These are phyloP conservation scores for Dicranocentrus wangi DNA, from an alignment of 2,888 invertebrate species.

Conservation along the genomic window DNA sequence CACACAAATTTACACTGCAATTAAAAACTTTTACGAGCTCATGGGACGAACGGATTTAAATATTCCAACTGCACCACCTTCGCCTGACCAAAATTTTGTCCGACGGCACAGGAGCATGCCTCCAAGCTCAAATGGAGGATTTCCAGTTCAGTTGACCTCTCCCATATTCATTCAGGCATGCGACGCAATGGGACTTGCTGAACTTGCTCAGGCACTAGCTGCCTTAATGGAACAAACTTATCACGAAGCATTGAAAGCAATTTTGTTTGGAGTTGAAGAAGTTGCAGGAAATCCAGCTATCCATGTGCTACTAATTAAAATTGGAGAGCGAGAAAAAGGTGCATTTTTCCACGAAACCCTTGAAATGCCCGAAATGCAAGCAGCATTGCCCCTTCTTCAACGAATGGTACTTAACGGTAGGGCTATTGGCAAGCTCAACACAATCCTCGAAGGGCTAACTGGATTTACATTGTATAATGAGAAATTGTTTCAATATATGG, in stretches of 20 bases:
- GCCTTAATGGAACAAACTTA: neutral
- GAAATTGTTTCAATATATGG: constrained; percentile 29
- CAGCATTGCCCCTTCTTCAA: constrained; percentile 4
- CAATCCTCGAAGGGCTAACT: constrained; percentile 9
- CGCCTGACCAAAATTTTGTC: neutral
- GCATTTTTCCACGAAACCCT: neutral
- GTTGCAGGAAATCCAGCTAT: constrained; percentile 21
- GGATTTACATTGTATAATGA: constrained; percentile 12
- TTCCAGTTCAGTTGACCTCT: constrained; percentile 1
- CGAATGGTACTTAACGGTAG: neutral
- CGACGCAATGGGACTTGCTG: neutral
- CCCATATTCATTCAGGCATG: neutral
- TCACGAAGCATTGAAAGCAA: constrained; percentile 4
- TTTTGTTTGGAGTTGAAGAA: constrained; percentile 34
- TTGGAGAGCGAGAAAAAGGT: constrained; percentile 27
- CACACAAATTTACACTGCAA: constrained; percentile 2
- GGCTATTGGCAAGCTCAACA: constrained; percentile 12
- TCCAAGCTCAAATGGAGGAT: neutral
- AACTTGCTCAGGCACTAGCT: too few species aligned
- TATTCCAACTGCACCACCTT: constrained; percentile 11
- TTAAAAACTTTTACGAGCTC: constrained; percentile 25
- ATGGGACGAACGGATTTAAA: constrained; percentile 1
- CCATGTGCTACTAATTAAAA: constrained; percentile 26
- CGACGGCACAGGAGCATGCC: neutral
- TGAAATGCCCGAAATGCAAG: constrained; percentile 18